These are phyloP conservation scores for Chondrilla cf. caribensis DNA, from an alignment of 37 sponge, comb jelly and placozoan species.

Conservation along the genomic window DNA sequence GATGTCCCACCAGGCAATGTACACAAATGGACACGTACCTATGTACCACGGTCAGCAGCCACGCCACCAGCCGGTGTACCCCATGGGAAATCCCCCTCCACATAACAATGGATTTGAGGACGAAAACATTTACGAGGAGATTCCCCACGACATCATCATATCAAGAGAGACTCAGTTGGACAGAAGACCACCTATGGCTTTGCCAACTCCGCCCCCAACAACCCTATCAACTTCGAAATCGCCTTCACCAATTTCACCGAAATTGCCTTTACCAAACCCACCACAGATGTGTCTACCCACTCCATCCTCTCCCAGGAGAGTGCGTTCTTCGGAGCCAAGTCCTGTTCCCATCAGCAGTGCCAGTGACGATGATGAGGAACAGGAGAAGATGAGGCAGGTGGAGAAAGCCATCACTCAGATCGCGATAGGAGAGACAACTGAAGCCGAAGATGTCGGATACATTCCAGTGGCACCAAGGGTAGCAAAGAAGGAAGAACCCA, in stretches of 20 bases:
- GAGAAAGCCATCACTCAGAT: background rate
- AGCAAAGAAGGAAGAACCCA: background rate
- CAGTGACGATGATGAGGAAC: background rate
- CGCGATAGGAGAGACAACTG: background rate
- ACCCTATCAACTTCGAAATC: background rate
- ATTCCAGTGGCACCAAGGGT: background rate
- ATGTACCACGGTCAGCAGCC: background rate
- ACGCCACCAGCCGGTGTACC: background rate
- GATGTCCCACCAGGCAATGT: background rate
- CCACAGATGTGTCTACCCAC: background rate
- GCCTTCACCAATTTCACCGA: too few relatives aligned
- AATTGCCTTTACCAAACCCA: too few relatives aligned
- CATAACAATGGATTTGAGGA: background rate
- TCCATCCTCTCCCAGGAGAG: background rate
- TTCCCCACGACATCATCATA: background rate
- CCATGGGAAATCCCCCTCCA: background rate
- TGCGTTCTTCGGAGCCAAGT: background rate
- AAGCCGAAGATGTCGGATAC: constrained; percentile 14
- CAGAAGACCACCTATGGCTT: background rate
- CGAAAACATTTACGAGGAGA: constrained; percentile 16
- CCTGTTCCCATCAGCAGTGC: background rate
- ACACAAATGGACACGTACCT: background rate
- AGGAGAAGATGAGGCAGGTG: background rate
- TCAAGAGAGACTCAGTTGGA: background rate
- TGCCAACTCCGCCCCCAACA: background rate